Evolutionary conservation across 2,797 vertebrate genomes (phyloP).

Genomic region (Brachymystax lenok): DNA sequence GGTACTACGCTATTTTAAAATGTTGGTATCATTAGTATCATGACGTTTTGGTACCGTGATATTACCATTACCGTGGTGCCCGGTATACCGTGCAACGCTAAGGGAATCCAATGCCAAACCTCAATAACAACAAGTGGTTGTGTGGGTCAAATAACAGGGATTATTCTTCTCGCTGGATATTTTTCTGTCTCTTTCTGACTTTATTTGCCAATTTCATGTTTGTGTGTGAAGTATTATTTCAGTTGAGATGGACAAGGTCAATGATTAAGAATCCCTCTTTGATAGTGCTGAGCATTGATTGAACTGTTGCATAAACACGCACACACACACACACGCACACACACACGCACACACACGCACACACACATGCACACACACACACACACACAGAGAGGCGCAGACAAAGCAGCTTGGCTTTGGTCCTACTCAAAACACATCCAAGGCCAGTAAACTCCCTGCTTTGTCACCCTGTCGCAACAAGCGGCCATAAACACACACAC

Average conservation of each 20-base stretch:
- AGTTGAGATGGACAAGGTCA: constrained; percentile 52
- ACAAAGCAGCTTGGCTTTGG: constrained; percentile 68
- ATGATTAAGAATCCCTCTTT: constrained; percentile 62
- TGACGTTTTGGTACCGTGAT: too few species aligned
- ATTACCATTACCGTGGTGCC: too few species aligned
- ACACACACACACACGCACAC: constrained; percentile 28
- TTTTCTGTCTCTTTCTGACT: constrained; percentile 17
- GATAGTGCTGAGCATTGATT: constrained; percentile 65
- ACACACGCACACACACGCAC: constrained; percentile 52
- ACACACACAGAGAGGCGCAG: constrained; percentile 55
- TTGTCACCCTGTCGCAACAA: constrained; percentile 52
- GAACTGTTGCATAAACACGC: constrained; percentile 69
- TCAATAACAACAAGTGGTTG: too few species aligned
- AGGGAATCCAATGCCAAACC: too few species aligned
- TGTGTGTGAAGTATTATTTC: constrained; percentile 31
- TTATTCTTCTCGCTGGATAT: constrained; percentile 28
- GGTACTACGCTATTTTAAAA: too few species aligned
- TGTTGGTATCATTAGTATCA: too few species aligned
- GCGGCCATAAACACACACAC: not conserved
- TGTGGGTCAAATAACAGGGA: constrained; percentile 15
- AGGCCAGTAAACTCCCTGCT: constrained; percentile 65
- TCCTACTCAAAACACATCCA: constrained; percentile 74
- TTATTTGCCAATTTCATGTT: not conserved
- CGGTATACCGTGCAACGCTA: too few species aligned
- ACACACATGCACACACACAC: too few species aligned